phyloP scores from a whole-genome alignment of 2,888 invertebrate species.

The Julus scanicus region DNA sequence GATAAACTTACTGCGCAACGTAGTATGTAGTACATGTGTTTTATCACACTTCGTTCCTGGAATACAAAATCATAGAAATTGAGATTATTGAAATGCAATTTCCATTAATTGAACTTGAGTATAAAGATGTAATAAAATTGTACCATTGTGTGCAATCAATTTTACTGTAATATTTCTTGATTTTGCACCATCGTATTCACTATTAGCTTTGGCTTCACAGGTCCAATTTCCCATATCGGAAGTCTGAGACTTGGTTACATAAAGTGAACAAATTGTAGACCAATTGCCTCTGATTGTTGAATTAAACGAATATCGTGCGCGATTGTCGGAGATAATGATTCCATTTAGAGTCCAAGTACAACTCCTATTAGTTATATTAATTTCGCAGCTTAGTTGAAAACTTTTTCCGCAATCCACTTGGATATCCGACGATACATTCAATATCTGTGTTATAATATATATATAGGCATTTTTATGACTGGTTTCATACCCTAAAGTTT shows the following conservation, averaged over 20 bases:
- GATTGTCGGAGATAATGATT: neutral
- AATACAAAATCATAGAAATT: neutral
- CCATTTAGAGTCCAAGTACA: neutral
- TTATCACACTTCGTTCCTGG: neutral
- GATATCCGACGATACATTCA: neutral
- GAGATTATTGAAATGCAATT: neutral
- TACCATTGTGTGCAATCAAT: neutral
- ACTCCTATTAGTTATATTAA: neutral
- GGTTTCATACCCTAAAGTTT: neutral
- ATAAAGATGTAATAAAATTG: neutral
- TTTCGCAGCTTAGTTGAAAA: neutral
- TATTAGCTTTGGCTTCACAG: neutral
- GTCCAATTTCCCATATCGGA: neutral
- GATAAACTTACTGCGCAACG: neutral
- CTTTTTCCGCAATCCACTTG: neutral
- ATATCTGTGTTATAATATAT: neutral
- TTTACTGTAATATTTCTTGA: neutral
- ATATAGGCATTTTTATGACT: neutral
- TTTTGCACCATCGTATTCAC: neutral
- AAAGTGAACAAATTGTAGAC: neutral
- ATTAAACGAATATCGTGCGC: neutral
- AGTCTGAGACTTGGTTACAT: neutral
- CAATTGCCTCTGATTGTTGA: neutral
- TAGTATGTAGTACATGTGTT: neutral
- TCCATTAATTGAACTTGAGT: neutral